Percentiles rank a stretch among this genome's conserved stretches.
Evolutionary conservation across 2,113 vertebrate genomes (phyloP).

Genomic region (Sinosuthora webbiana): DNA sequence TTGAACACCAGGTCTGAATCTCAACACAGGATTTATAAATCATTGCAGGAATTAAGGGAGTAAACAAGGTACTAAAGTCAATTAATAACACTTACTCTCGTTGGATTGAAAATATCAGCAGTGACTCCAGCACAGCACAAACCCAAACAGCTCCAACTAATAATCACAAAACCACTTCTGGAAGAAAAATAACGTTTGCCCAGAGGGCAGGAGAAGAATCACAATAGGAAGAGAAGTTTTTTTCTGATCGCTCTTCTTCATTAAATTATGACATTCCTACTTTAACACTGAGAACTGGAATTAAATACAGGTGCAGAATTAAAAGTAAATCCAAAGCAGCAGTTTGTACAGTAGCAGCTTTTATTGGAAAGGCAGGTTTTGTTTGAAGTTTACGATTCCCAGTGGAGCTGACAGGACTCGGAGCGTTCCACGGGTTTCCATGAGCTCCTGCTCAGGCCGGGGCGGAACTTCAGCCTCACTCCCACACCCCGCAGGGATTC

Average conservation of each 20-base stretch:
- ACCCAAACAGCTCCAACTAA: background rate
- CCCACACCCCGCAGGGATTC: fast-evolving
- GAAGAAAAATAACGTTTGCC: background rate
- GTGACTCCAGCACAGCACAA: background rate
- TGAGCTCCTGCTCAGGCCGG: background rate
- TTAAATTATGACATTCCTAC: background rate
- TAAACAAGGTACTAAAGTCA: background rate
- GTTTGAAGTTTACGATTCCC: background rate
- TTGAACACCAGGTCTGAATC: conserved; percentile 7
- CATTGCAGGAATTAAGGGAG: background rate
- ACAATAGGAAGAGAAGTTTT: background rate
- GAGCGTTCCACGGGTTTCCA: background rate
- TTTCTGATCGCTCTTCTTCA: background rate
- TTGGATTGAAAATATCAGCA: background rate
- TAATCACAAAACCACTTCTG: background rate
- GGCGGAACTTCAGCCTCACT: background rate
- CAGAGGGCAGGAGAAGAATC: background rate
- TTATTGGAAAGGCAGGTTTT: background rate
- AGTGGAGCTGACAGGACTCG: background rate
- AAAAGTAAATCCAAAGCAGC: background rate
- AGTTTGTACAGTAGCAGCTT: conserved; percentile 14
- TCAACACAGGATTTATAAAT: background rate
- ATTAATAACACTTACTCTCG: background rate
- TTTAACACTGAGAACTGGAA: background rate
- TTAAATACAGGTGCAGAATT: background rate